phyloP scores from a whole-genome alignment of 2,113 vertebrate species.

The Lynx canadensis region DNA sequence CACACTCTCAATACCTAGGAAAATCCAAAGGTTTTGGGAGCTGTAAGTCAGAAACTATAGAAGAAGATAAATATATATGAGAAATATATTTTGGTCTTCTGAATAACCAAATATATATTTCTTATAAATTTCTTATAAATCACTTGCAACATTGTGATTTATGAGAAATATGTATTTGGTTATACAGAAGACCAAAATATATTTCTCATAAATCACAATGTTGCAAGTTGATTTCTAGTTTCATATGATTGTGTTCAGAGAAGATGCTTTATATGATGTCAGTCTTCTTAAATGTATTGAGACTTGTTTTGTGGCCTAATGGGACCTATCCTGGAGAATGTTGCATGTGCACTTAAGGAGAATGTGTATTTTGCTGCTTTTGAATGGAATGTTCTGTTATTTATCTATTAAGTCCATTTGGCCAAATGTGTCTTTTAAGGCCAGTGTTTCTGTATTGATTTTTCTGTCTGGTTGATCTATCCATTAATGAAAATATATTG shows the following conservation, averaged over 20 bases:
- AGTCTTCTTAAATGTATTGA: background rate
- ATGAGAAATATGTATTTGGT: no score
- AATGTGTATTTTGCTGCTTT: background rate
- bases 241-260: background rate
- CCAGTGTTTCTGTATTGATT: background rate
- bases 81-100: background rate
- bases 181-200: background rate
- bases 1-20: background rate
- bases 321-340: background rate
- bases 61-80: background rate
- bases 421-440: background rate
- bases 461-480: background rate
- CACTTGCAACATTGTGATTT: background rate
- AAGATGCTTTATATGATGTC: background rate
- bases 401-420: background rate
- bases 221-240: background rate
- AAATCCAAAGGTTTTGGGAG: background rate
- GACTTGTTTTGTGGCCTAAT: background rate
- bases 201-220: background rate
- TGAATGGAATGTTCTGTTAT: background rate
- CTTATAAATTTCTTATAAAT: background rate
- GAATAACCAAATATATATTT: background rate
- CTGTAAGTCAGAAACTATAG: background rate
- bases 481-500: background rate
- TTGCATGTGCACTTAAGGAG: background rate